Percentiles rank a stretch among this genome's conserved stretches.
Conservation (phyloP, 2,113 vertebrate genomes). For the Glaucidium brasilianum region DNA sequence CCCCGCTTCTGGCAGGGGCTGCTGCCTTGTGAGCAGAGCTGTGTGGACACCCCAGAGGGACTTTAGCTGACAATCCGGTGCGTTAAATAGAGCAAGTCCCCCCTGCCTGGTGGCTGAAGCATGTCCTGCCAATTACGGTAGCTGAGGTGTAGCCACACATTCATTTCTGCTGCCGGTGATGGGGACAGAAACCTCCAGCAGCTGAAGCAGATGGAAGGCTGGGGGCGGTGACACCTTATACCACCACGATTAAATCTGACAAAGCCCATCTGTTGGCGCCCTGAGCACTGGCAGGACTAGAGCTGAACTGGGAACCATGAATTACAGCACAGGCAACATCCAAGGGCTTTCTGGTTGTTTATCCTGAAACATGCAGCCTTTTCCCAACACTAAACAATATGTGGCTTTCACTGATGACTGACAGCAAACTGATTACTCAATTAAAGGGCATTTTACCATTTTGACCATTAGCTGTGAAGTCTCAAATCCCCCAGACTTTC, state of each 20-base stretch:
- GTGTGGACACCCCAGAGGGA: neutral
- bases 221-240: neutral
- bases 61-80: neutral
- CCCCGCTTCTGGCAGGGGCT: neutral
- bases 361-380: neutral
- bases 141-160: neutral
- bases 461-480: neutral
- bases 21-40: neutral
- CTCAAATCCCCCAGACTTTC: neutral
- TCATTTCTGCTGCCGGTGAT: neutral
- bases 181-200: neutral
- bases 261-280: constrained; percentile 1
- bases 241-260: neutral
- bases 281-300: neutral
- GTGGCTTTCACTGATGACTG: neutral
- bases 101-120: neutral
- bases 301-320: neutral
- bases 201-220: neutral
- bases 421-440: neutral
- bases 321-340: neutral
- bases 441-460: neutral
- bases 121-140: fast-evolving
- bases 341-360: neutral
- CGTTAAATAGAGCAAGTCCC: neutral
- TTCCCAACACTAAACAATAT: neutral